Evolutionary conservation across 2,888 invertebrate genomes (phyloP).

Genomic region (Lithosia quadra): DNA sequence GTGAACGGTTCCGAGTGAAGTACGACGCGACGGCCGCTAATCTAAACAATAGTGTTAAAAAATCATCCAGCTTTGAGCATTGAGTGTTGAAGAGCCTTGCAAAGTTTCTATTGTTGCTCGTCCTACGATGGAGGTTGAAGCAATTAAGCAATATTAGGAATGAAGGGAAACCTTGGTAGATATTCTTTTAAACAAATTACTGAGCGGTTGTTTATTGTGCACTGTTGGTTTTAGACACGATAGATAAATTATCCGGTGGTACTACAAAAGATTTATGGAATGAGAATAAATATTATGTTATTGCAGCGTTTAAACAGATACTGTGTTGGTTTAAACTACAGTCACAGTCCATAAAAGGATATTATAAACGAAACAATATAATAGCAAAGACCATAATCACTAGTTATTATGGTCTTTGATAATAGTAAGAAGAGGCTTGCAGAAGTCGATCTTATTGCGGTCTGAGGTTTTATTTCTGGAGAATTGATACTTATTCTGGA

Average conservation of each 20-base stretch:
- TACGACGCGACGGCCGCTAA: constrained; percentile 43
- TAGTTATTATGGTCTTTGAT: too few relatives aligned
- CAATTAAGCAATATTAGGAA: constrained; percentile 78
- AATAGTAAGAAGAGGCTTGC: constrained; percentile 54
- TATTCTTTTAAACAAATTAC: constrained; percentile 48
- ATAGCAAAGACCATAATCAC: too few relatives aligned
- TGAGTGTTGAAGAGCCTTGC: constrained; percentile 63
- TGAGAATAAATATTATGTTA: constrained; percentile 21
- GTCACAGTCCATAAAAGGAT: constrained; percentile 31
- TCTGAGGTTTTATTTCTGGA: constrained; percentile 8
- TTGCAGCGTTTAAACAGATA: constrained; percentile 14
- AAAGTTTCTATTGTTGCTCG: constrained; percentile 71
- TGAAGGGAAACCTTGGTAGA: constrained; percentile 71
- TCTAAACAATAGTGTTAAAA: constrained; percentile 70
- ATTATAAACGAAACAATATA: constrained; percentile 41
- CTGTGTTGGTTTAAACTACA: constrained; percentile 30
- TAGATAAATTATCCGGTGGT: constrained; percentile 40
- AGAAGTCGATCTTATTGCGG: constrained; percentile 19
- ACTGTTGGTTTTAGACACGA: constrained; percentile 45
- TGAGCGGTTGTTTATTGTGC: constrained; percentile 30
- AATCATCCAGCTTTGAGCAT: constrained; percentile 66
- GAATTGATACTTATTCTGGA: not conserved
- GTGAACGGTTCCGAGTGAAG: constrained; percentile 62
- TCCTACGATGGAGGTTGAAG: constrained; percentile 70
- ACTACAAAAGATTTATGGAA: constrained; percentile 29